Evolutionary conservation across 1,140 invertebrate species (phyloP).

Genomic region (Leptopilina boulardi): DNA sequence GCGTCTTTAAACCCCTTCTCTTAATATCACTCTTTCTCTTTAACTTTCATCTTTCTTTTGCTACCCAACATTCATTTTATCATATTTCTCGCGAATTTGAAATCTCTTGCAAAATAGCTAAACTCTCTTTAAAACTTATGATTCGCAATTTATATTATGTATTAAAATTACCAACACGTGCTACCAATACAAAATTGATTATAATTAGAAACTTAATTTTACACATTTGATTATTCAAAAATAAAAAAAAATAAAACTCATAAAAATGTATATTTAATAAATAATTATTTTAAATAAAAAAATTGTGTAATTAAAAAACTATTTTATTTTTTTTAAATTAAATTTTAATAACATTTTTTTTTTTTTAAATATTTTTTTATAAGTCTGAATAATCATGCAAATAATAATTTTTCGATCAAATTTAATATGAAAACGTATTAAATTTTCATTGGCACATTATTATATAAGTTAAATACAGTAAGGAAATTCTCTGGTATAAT

Average conservation of each 20-base stretch:
- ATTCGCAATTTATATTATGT: not conserved
- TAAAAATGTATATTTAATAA: too few relatives aligned
- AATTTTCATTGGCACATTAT: not conserved
- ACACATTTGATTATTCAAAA: too few relatives aligned
- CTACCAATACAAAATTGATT: not conserved
- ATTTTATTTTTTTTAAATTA: too few relatives aligned
- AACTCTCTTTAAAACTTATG: not conserved
- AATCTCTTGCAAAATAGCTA: not conserved
- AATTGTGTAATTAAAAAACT: too few relatives aligned
- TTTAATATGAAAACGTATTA: not conserved
- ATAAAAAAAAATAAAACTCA: too few relatives aligned
- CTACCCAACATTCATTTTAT: too few relatives aligned
- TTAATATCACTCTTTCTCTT: not conserved
- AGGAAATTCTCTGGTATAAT: not conserved
- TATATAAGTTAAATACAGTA: not conserved
- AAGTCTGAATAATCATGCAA: too few relatives aligned
- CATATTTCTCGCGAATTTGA: not conserved
- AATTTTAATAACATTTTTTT: too few relatives aligned
- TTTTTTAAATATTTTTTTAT: too few relatives aligned
- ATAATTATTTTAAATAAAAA: too few relatives aligned
- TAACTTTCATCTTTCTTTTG: not conserved
- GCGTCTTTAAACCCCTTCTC: constrained; percentile 6
- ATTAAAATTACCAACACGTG: constrained; percentile 9
- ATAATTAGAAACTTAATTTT: not conserved
- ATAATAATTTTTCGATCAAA: not conserved